Evolutionary conservation across 2,797 vertebrate genomes (phyloP), one percentile per base, ranked within the genome.

Genomic region (Tamandua tetradactyla): DNA sequence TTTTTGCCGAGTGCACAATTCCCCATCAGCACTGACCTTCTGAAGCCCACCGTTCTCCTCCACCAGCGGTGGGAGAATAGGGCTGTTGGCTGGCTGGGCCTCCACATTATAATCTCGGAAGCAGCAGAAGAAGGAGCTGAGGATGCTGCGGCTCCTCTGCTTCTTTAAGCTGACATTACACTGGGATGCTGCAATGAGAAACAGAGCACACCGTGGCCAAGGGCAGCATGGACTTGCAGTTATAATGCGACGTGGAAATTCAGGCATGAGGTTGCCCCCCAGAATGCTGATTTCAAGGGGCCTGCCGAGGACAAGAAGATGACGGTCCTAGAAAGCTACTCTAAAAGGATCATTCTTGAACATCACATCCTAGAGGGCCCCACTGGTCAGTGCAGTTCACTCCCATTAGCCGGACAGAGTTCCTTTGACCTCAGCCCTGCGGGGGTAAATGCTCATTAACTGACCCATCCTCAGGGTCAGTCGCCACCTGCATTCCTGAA

Each of bases 111-210:
- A 99, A 98, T 99, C 99, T 82, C 99, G 99, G 98, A 99, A 99
- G 98, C 99, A 99, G 99, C 99, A 99, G 98, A 99, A 99, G 98
- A 99, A 99, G 85, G 99, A 99, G 98, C 99, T 99, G 98, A 99
- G 99, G 98, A 99, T 99, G 98, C 99, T 99, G 91, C 99, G 98
- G 98, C 98, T 99, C 68, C 99, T 98, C 96, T 99, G 99, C 98
- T 99, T 99, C 98, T 99, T 99, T 97, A 99, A 97, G 98, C 99
- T 99, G 99, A 99, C 98, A 98, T 98, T 99, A 98, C 99, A 99
- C 98, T 99, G 99, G 97, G 99, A 99, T 94, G 99, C 99, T 99
- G 98, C 22, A 23, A 11, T 89, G 55, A 95, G 30, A 78, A 1
- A 87, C 0, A 90, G 35, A 87, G 84, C 37, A 52, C 5, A 32